These are phyloP conservation scores for Papilio protenor DNA, from an alignment of 2,888 invertebrate genomes.

Conservation along the genomic window DNA sequence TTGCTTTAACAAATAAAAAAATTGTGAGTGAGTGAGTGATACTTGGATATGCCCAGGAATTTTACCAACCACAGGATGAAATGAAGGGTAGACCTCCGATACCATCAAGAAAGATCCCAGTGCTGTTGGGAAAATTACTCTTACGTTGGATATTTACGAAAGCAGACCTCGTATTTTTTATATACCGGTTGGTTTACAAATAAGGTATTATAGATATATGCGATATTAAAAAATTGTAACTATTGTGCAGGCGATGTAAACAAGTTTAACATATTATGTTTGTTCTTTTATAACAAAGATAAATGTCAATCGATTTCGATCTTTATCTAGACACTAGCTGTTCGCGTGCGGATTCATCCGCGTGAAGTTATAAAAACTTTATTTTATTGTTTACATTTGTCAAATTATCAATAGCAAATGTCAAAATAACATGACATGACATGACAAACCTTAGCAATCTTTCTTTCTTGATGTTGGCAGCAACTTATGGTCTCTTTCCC, in stretches of 20 bases:
- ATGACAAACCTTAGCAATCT: too few species aligned
- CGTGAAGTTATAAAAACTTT: too few species aligned
- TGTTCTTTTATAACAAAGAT: background rate
- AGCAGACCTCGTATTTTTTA: conserved; percentile 85
- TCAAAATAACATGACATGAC: too few species aligned
- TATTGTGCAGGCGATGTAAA: background rate
- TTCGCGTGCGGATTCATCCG: too few species aligned
- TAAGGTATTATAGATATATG: background rate
- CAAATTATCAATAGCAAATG: too few species aligned
- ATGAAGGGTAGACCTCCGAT: conserved; percentile 71
- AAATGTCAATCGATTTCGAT: background rate
- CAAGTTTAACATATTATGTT: background rate
- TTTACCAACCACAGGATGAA: conserved; percentile 61
- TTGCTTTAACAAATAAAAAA: background rate
- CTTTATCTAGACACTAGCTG: background rate
- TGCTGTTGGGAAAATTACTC: conserved; percentile 82
- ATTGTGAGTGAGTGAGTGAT: conserved; percentile 49
- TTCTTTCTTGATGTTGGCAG: too few species aligned
- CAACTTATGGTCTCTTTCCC: too few species aligned
- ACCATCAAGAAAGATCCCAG: conserved; percentile 66
- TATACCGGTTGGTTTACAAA: conserved; percentile 83
- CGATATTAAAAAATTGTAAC: background rate
- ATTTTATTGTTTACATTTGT: too few species aligned
- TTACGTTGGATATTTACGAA: conserved; percentile 87
- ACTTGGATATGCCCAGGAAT: conserved; percentile 46